Conservation (phyloP, 1,140 invertebrate species). For the Dinoponera quadriceps region DNA sequence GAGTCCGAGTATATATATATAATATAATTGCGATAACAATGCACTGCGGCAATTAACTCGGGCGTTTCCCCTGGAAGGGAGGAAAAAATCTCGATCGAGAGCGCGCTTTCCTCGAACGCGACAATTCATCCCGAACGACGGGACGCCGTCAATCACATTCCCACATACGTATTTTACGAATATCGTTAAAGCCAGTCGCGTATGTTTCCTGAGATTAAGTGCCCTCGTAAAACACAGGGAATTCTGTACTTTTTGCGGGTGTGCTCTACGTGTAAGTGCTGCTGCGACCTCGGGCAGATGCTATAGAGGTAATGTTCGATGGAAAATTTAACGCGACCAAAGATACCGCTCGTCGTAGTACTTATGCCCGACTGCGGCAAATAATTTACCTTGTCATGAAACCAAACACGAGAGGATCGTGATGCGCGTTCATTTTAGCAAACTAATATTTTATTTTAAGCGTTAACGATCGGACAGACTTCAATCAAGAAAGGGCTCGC, state of each 20-base stretch:
- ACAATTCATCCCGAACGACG: conserved; percentile 21
- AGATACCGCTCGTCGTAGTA: conserved; percentile 5
- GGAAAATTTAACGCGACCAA: conserved; percentile 22
- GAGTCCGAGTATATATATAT: background rate
- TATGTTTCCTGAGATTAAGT: conserved; percentile 49
- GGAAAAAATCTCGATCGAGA: background rate
- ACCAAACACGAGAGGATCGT: background rate
- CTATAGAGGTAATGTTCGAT: conserved; percentile 1
- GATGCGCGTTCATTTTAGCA: background rate
- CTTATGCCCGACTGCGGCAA: background rate
- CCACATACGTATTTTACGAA: conserved; percentile 43
- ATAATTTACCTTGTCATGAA: conserved; percentile 8
- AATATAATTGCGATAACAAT: background rate
- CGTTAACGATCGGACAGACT: background rate
- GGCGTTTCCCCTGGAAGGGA: background rate
- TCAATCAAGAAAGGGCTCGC: background rate
- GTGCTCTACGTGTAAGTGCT: conserved; percentile 2
- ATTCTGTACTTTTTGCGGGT: conserved; percentile 24
- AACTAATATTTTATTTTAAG: background rate
- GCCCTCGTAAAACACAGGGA: conserved; percentile 29
- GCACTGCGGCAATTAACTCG: background rate
- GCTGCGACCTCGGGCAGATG: conserved; percentile 16
- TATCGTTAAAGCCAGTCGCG: conserved; percentile 35
- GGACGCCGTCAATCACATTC: conserved; percentile 7
- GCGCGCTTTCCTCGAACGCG: background rate